Conservation (phyloP, 2,113 vertebrate genomes). For the Tetrao urogallus region DNA sequence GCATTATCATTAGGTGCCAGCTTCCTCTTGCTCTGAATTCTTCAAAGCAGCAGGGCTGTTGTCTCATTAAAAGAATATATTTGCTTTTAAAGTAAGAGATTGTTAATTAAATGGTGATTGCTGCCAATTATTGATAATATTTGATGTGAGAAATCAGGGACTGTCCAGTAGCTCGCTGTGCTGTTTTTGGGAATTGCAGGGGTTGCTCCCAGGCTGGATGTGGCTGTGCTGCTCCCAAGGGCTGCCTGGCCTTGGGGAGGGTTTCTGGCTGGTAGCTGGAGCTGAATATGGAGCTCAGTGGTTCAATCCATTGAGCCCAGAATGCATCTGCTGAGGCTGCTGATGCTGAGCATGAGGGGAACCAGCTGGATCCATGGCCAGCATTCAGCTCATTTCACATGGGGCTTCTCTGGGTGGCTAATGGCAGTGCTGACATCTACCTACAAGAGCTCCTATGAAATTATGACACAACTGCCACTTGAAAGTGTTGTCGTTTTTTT, state of each 20-base stretch:
- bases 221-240: not conserved
- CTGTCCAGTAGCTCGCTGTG: not conserved
- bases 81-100: slow-evolving; percentile 51
- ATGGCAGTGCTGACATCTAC: not conserved
- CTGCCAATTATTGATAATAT: slow-evolving; percentile 27
- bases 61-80: slow-evolving; percentile 25
- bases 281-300: not conserved
- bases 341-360: not conserved
- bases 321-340: not conserved
- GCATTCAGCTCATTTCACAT: not conserved
- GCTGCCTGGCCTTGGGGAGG: not conserved
- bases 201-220: not conserved
- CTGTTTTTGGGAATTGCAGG: not conserved
- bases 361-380: not conserved
- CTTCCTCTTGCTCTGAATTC: slow-evolving; percentile 33
- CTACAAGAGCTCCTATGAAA: not conserved
- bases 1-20: slow-evolving; percentile 57
- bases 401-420: not conserved
- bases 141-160: not conserved
- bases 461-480: not conserved
- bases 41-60: slow-evolving; percentile 41
- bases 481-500: not conserved
- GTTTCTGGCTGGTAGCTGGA: not conserved
- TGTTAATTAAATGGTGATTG: slow-evolving; percentile 44
- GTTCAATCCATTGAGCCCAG: not conserved